These are phyloP conservation scores for Omphaloscelis lunosa DNA, from an alignment of 2,888 invertebrate genomes.

Conservation along the genomic window DNA sequence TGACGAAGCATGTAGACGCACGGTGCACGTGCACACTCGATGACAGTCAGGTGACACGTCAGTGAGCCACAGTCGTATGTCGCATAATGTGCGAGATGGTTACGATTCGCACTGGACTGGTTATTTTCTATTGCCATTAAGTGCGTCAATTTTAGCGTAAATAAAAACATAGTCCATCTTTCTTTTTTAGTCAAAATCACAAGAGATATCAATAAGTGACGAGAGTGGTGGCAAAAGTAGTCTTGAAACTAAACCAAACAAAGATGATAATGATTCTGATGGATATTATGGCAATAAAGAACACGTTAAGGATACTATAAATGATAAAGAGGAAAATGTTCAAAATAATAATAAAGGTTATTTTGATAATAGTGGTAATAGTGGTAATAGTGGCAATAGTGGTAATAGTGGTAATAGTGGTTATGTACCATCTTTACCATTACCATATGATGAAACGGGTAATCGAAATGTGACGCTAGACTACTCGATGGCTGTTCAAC, in stretches of 20 bases:
- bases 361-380: background rate
- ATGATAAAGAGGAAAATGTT: background rate
- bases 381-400: background rate
- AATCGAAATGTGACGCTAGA: background rate
- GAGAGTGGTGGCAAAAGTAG: background rate
- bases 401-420: background rate
- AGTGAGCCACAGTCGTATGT: background rate
- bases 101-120: background rate
- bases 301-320: background rate
- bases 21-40: background rate
- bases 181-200: background rate
- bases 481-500: background rate
- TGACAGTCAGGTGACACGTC: background rate
- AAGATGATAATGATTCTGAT: background rate
- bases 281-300: conserved; percentile 16
- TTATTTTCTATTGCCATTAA: background rate
- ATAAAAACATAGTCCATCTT: background rate
- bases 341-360: background rate
- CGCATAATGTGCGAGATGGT: background rate
- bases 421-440: background rate
- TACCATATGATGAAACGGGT: background rate
- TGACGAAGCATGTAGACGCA: background rate
- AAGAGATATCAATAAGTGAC: conserved; percentile 3
- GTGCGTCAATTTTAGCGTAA: background rate
- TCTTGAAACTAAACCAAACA: background rate